These are phyloP conservation scores for Neelides folsomi DNA, from an alignment of 2,888 invertebrate genomes.

Conservation along the genomic window DNA sequence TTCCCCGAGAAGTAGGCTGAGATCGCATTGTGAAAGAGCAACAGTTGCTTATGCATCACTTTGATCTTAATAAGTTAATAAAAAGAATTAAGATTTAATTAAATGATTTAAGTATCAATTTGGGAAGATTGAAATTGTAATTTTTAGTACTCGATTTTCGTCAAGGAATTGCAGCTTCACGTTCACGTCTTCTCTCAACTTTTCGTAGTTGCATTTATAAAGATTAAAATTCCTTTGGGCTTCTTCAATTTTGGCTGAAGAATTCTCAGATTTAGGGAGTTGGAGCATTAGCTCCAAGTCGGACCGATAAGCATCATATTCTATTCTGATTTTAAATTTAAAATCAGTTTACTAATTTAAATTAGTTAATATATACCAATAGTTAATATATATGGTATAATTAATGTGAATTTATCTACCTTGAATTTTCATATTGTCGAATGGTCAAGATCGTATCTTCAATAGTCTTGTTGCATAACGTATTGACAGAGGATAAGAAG, in stretches of 20 bases:
- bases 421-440: conserved; percentile 59
- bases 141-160: conserved; percentile 59
- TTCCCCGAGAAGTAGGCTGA: conserved; percentile 96
- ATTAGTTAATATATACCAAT: neutral
- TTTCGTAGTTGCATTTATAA: conserved; percentile 82
- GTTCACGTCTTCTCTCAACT: conserved; percentile 79
- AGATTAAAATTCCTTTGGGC: conserved; percentile 67
- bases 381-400: neutral
- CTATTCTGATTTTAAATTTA: conserved; percentile 50
- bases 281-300: conserved; percentile 70
- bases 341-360: neutral
- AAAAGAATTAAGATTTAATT: too few relatives aligned
- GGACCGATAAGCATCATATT: conserved; percentile 93
- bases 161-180: conserved; percentile 92
- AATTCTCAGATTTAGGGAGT: conserved; percentile 39
- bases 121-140: neutral
- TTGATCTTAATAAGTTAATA: conserved; percentile 62
- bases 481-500: conserved; percentile 90
- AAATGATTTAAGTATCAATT: too few relatives aligned
- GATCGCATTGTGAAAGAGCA: conserved; percentile 90
- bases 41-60: conserved; percentile 94
- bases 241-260: conserved; percentile 55
- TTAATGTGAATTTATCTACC: conserved; percentile 44
- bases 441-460: conserved; percentile 79
- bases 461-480: conserved; percentile 93